Conservation (phyloP, 2,797 vertebrate species). For the Karalla daura region DNA sequence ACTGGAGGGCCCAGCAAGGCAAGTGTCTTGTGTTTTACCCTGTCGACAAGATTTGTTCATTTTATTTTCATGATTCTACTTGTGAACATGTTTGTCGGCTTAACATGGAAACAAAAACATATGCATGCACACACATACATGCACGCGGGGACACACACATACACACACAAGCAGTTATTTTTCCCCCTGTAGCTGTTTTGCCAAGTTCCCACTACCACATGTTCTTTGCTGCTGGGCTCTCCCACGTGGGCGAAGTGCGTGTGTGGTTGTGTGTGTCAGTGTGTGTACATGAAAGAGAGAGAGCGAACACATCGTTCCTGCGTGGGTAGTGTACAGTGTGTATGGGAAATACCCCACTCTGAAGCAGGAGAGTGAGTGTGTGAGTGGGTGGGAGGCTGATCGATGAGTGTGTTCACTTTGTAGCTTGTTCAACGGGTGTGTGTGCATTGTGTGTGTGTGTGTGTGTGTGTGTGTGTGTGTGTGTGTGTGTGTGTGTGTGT, state of each 20-base stretch:
- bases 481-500: slow-evolving; percentile 32
- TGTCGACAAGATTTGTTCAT: slow-evolving; percentile 7
- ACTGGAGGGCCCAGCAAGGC: background rate
- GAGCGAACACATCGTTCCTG: slow-evolving; percentile 38
- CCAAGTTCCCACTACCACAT: slow-evolving; percentile 61
- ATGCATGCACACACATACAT: background rate
- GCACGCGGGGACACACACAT: slow-evolving; percentile 5
- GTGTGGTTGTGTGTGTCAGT: slow-evolving; percentile 18
- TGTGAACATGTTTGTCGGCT: slow-evolving; percentile 14
- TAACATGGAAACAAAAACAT: slow-evolving; percentile 1
- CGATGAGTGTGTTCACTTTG: slow-evolving; percentile 66
- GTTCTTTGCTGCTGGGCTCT: slow-evolving; percentile 69
- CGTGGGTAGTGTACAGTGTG: slow-evolving; percentile 63
- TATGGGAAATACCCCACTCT: slow-evolving; percentile 72
- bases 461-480: slow-evolving; percentile 32
- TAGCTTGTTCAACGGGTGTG: slow-evolving; percentile 56
- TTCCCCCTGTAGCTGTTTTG: slow-evolving; percentile 54
- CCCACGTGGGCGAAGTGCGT: slow-evolving; percentile 60
- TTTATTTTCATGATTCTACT: slow-evolving; percentile 1
- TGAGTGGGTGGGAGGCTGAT: slow-evolving; percentile 58
- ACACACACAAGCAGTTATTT: slow-evolving; percentile 24
- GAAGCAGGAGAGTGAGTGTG: slow-evolving; percentile 54
- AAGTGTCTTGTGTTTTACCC: background rate
- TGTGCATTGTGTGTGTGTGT: slow-evolving; percentile 23
- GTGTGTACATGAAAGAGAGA: slow-evolving; percentile 15